These are phyloP conservation scores for Heteromormyrus szaboi DNA, from an alignment of 2,797 vertebrate species.

Conservation along the genomic window DNA sequence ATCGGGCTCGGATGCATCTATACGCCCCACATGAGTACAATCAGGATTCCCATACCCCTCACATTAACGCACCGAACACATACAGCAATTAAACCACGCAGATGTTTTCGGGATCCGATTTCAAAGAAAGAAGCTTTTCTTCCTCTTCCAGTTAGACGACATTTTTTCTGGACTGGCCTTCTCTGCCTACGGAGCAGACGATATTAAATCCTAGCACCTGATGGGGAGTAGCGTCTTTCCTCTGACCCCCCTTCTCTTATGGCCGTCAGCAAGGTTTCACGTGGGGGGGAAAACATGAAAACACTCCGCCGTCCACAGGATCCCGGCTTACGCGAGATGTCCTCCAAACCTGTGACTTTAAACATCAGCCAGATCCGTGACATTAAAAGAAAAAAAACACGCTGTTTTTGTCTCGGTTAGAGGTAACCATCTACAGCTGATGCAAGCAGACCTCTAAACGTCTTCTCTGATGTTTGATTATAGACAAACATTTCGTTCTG, in stretches of 20 bases:
- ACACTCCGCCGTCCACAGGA: not conserved
- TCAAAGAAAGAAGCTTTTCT: not conserved
- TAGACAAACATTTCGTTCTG: slow-evolving; percentile 1
- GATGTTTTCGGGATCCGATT: not conserved
- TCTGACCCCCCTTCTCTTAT: not conserved
- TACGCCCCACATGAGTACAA: not conserved
- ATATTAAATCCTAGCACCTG: not conserved
- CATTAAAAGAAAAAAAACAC: not conserved
- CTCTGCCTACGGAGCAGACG: not conserved
- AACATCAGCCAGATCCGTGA: not conserved
- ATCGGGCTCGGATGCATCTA: not conserved
- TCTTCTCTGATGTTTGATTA: slow-evolving; percentile 4
- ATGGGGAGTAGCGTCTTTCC: not conserved
- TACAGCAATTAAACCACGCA: not conserved
- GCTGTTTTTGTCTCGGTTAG: not conserved
- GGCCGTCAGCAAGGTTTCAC: not conserved
- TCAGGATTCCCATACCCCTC: not conserved
- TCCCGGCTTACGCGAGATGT: not conserved
- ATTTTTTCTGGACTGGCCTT: not conserved
- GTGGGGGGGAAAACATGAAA: not conserved
- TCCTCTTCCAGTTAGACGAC: not conserved
- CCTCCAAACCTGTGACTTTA: not conserved
- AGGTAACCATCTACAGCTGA: slow-evolving; percentile 6
- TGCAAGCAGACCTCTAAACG: not conserved
- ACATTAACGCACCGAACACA: not conserved